phyloP scores from a whole-genome alignment of 2,797 vertebrate genomes.

The Peromyscus aztecus region DNA sequence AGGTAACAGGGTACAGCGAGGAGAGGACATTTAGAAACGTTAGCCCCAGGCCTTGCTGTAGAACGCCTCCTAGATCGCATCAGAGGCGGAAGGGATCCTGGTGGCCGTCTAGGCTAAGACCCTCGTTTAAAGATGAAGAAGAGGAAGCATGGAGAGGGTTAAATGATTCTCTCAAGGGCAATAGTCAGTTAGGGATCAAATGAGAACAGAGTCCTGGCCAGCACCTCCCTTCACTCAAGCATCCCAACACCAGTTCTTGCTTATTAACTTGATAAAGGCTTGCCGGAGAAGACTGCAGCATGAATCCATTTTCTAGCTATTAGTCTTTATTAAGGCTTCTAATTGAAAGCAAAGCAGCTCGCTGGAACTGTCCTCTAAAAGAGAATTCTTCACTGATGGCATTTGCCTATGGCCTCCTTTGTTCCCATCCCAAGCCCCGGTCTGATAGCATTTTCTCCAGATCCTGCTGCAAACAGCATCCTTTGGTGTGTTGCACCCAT shows the following conservation, averaged over 20 bases:
- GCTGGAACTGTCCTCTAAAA: neutral
- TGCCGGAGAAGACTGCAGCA: neutral
- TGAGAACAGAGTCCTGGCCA: neutral
- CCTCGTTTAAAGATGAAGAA: neutral
- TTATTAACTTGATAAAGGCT: conserved; percentile 29
- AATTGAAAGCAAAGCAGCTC: conserved; percentile 43
- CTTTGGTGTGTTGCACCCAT: neutral
- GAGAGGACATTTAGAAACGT: neutral
- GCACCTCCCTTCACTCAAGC: neutral
- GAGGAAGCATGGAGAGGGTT: neutral
- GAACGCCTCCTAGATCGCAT: neutral
- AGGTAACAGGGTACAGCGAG: neutral
- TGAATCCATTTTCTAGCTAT: neutral
- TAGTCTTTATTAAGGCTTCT: conserved; percentile 57
- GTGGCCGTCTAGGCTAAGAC: neutral
- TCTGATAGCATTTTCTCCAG: neutral
- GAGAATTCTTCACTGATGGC: neutral
- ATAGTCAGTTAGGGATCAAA: neutral
- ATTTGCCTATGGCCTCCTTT: neutral
- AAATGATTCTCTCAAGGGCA: neutral
- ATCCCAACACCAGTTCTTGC: neutral
- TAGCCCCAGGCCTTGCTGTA: neutral
- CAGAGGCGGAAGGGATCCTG: neutral
- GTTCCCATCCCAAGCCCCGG: too few species aligned
- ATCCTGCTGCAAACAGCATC: neutral